These are phyloP conservation scores for Cirrhinus molitorella DNA, from an alignment of 2,797 vertebrate genomes.

Conservation along the genomic window DNA sequence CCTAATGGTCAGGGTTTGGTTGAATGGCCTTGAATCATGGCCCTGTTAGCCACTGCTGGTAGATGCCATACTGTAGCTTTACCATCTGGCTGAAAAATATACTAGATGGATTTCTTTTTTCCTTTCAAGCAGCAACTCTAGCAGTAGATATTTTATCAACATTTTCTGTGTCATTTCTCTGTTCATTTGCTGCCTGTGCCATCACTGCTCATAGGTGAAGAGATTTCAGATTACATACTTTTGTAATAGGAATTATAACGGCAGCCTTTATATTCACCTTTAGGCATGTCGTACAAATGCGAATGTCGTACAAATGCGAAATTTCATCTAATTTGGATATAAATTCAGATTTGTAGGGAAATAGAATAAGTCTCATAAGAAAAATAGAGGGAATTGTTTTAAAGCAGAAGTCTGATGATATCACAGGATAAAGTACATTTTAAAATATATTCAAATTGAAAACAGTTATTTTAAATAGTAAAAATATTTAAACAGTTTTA, in stretches of 20 bases:
- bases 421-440: no score
- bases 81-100: neutral
- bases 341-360: neutral
- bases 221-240: neutral
- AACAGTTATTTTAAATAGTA: no score
- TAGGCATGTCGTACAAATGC: neutral
- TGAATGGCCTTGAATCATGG: neutral
- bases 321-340: neutral
- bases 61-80: neutral
- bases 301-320: no score
- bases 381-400: neutral
- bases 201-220: neutral
- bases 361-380: neutral
- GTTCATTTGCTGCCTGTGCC: neutral
- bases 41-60: neutral
- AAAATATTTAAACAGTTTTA: no score
- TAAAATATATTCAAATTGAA: no score
- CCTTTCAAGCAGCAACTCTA: neutral
- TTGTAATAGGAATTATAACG: neutral
- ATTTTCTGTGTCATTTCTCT: neutral
- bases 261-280: neutral
- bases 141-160: neutral
- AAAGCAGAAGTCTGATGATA: conserved; percentile 19
- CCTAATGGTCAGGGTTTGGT: neutral
- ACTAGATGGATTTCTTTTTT: neutral